Percentiles rank a stretch among this genome's conserved stretches.
Conservation (phyloP, 2,113 vertebrate species). For the Sturnus vulgaris region DNA sequence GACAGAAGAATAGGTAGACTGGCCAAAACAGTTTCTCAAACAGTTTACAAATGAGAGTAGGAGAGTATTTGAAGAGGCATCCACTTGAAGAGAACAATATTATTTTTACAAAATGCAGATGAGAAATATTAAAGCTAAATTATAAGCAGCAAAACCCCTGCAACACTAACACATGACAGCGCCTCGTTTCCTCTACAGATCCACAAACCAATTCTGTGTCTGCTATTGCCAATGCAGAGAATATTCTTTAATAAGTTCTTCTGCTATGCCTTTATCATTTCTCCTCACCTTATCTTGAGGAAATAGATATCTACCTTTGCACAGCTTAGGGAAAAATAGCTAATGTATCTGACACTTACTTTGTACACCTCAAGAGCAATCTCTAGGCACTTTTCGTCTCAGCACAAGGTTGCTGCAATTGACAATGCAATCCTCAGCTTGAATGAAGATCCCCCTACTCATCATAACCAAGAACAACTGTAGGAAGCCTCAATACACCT, state of each 20-base stretch:
- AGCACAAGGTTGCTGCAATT: neutral
- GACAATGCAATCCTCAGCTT: neutral
- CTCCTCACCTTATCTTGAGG: neutral
- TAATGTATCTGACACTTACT: neutral
- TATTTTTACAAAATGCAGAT: neutral
- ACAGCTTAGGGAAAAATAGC: neutral
- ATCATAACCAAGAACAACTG: neutral
- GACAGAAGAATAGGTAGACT: neutral
- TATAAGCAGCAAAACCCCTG: neutral
- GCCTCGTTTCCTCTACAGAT: accelerated
- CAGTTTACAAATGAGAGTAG: neutral
- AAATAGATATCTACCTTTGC: neutral
- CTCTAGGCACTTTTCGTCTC: neutral
- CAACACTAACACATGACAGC: neutral
- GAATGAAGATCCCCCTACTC: neutral
- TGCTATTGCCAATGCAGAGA: neutral
- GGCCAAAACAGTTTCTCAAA: neutral
- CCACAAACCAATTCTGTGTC: neutral
- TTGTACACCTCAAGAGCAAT: neutral
- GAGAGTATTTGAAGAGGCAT: neutral
- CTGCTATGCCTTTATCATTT: neutral
- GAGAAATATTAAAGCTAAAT: neutral
- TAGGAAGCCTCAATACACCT: neutral
- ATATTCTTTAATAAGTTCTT: neutral
- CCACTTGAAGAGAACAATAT: neutral